Percentiles rank a stretch among this genome's conserved stretches.
Conservation (phyloP, 1,140 invertebrate species). For the Pectinophora gossypiella region DNA sequence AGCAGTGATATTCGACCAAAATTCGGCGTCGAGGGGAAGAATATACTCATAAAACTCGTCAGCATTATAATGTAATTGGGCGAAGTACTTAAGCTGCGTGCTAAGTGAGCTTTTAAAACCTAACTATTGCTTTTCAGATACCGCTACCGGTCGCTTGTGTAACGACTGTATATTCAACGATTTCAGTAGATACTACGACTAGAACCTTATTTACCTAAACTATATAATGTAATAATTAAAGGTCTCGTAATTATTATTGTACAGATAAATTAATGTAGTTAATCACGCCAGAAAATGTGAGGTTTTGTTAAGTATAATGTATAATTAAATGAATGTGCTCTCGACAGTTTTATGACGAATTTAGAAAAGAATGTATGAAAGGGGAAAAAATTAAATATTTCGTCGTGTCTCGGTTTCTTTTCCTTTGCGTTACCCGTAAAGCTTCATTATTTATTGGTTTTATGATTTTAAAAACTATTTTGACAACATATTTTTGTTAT, state of each 20-base stretch:
- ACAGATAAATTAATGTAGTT: slow-evolving; percentile 72
- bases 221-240: slow-evolving; percentile 65
- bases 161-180: slow-evolving; percentile 37
- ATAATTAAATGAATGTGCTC: slow-evolving; percentile 72
- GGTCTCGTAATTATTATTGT: slow-evolving; percentile 70
- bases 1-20: slow-evolving; percentile 7
- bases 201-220: slow-evolving; percentile 53
- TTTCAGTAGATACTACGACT: slow-evolving; percentile 45
- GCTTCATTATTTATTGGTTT: slow-evolving; percentile 5
- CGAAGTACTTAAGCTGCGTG: slow-evolving; percentile 35
- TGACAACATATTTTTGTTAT: no score
- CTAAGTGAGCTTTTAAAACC: no score
- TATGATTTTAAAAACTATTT: no score
- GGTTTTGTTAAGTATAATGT: slow-evolving; percentile 70
- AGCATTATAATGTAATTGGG: slow-evolving; percentile 3
- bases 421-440: slow-evolving; percentile 34
- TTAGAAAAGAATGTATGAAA: slow-evolving; percentile 73
- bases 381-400: slow-evolving; percentile 72
- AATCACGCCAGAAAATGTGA: slow-evolving; percentile 63
- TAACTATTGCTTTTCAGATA: slow-evolving; percentile 41
- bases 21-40: not conserved
- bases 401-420: slow-evolving; percentile 68
- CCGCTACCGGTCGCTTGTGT: slow-evolving; percentile 15
- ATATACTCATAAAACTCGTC: not conserved
- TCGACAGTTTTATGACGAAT: slow-evolving; percentile 73